A percentile compares a stretch with the other conserved stretches of the same genome.
Evolutionary conservation across 1,140 invertebrate species (phyloP).

Genomic region (Drosophila repleta): DNA sequence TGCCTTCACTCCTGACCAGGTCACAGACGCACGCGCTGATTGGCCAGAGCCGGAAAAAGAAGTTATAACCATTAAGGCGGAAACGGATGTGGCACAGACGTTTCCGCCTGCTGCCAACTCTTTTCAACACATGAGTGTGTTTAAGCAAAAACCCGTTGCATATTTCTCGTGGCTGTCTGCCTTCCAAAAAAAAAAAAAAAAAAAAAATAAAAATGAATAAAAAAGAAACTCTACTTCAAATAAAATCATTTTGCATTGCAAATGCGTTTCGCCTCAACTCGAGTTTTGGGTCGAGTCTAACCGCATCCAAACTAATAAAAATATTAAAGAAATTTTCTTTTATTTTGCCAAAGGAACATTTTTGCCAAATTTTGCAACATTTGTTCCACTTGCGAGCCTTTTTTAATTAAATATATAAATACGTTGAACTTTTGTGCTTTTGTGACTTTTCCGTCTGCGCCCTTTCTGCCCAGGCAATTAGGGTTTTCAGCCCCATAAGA

Average conservation of each 20-base stretch:
- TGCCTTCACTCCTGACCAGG: slow-evolving; percentile 44
- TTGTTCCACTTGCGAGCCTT: slow-evolving; percentile 36
- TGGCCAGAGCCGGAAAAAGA: slow-evolving; percentile 77
- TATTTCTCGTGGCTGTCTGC: slow-evolving; percentile 44
- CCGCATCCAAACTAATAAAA: slow-evolving; percentile 72
- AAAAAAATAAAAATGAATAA: too few relatives aligned
- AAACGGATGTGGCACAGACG: slow-evolving; percentile 79
- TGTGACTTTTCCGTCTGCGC: slow-evolving; percentile 48
- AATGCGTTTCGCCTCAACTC: slow-evolving; percentile 28
- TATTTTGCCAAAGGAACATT: neutral
- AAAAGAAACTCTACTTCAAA: slow-evolving; percentile 41
- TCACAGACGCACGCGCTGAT: slow-evolving; percentile 63
- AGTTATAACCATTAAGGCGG: slow-evolving; percentile 79
- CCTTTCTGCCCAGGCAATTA: slow-evolving; percentile 5
- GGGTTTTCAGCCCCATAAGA: slow-evolving; percentile 52
- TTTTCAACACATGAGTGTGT: neutral
- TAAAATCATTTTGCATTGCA: slow-evolving; percentile 75
- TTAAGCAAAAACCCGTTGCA: slow-evolving; percentile 40
- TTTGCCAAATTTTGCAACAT: slow-evolving; percentile 18
- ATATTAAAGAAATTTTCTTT: slow-evolving; percentile 56
- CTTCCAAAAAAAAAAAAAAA: too few relatives aligned
- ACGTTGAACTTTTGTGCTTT: slow-evolving; percentile 24
- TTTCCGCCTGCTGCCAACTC: slow-evolving; percentile 57
- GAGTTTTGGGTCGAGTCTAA: slow-evolving; percentile 42
- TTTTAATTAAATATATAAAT: slow-evolving; percentile 65